Base-by-base conservation (phyloP, 2,113 vertebrate genomes). In the Salvelinus namaycush region DNA sequence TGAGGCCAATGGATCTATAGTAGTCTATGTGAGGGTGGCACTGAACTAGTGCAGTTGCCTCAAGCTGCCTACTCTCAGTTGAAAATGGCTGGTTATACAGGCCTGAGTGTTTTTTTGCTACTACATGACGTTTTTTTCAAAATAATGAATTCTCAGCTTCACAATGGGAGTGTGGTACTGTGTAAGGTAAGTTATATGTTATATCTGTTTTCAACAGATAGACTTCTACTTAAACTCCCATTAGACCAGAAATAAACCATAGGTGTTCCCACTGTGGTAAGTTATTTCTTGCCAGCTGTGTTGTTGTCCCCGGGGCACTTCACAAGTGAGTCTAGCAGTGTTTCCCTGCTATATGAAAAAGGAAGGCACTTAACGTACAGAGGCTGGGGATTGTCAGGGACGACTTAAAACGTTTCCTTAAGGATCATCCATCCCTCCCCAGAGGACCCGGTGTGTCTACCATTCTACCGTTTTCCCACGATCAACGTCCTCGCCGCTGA, bases 281-380 rank as follows among this genome's bases (percentile, higher is more conserved):
- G 39, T 44, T 44, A 44, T 44, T 54, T 3, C 16, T 54, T 18
- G 51, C 51, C 13, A 54, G 16, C 16, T 14, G 13, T 54, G 51
- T 54, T 54, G 51, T 54, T 62, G 18, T 24, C 8, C 9, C 18
- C 13, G n/a, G 59, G 59, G 9, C 9, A 44, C 39, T 44, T 44
- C 39, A 44, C 39, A 22, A 62, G 6, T 62, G 18, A 54, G 49
- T 54, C 49, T 54, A 62, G n/a, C 20, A 7, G 59, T 62, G 59
- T 20, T 62, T 75, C 5, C 24, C 22, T 68, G 49, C 16, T 27
- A 44, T 51, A 3, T 75, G 64, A 20, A 68, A 68, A 75, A 20
- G 39, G 24, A 70, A 31, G 57, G 24, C 73, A 64, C 73, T 79
- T 64, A 31, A 67, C 62, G 39, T 11, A 44, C 39, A 44, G 9